phyloP scores from a whole-genome alignment of 2,797 vertebrate species.

The Neomorphus geoffroyi region DNA sequence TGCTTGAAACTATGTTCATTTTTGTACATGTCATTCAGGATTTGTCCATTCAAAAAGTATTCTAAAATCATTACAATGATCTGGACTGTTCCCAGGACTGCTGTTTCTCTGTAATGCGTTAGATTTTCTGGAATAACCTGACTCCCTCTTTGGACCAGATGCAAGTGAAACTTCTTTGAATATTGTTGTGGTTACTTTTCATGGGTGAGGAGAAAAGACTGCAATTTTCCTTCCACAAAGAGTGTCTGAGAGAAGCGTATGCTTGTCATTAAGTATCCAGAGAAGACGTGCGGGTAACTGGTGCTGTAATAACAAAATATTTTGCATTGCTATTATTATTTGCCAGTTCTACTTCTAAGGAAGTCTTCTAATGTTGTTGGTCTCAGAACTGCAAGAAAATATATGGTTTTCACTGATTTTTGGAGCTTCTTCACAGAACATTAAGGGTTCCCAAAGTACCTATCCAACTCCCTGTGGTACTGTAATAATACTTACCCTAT shows the following conservation, averaged over 20 bases:
- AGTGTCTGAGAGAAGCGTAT: fast-evolving
- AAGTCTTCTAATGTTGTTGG: background rate
- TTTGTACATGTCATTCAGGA: fast-evolving
- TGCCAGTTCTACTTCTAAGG: background rate
- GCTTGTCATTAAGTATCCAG: too few species aligned
- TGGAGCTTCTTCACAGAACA: background rate
- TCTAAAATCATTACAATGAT: background rate
- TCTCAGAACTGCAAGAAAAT: background rate
- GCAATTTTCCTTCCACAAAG: background rate
- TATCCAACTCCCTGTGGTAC: background rate
- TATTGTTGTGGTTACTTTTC: background rate
- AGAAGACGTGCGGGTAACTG: background rate
- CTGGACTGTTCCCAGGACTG: background rate
- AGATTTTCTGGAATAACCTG: background rate
- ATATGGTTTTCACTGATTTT: background rate
- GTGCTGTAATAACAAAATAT: background rate
- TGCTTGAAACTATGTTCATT: fast-evolving
- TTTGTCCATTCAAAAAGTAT: background rate
- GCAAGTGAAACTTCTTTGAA: background rate
- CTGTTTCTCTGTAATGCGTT: background rate
- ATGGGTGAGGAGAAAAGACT: background rate
- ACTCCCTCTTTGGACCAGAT: background rate
- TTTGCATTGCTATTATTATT: background rate
- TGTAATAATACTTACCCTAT: background rate
- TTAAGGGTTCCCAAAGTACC: background rate